These are phyloP conservation scores for Rhagium mordax DNA, from an alignment of 2,888 invertebrate species.

Conservation along the genomic window DNA sequence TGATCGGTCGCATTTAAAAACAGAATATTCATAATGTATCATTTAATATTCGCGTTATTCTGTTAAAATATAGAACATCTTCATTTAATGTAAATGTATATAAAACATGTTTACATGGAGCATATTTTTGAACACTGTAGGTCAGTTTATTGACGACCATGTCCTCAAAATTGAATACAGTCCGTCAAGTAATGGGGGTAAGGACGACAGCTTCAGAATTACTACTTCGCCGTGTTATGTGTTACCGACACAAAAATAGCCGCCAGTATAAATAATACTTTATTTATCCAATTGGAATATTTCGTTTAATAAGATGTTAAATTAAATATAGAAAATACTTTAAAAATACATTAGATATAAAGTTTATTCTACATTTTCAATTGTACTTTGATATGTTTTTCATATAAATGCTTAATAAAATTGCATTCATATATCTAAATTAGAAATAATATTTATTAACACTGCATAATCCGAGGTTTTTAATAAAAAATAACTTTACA, in stretches of 20 bases:
- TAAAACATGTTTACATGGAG: not conserved
- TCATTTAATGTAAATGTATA: not conserved
- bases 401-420: too few species aligned
- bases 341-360: not conserved
- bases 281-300: not conserved
- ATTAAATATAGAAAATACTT: not conserved
- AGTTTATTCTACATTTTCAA: not conserved
- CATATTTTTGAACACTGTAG: not conserved
- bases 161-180: constrained; percentile 10
- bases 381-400: too few species aligned
- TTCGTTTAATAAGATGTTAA: not conserved
- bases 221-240: not conserved
- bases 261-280: not conserved
- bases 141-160: constrained; percentile 16
- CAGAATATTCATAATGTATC: not conserved
- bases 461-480: too few species aligned
- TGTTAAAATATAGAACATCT: not conserved
- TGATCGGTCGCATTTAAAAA: not conserved
- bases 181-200: constrained; percentile 18
- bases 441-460: too few species aligned
- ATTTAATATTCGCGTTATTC: not conserved
- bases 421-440: too few species aligned
- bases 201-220: constrained; percentile 14
- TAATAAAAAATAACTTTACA: too few species aligned
- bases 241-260: constrained; percentile 8